Evolutionary conservation across 2,113 vertebrate species (phyloP).

Genomic region (Phasianus colchicus): DNA sequence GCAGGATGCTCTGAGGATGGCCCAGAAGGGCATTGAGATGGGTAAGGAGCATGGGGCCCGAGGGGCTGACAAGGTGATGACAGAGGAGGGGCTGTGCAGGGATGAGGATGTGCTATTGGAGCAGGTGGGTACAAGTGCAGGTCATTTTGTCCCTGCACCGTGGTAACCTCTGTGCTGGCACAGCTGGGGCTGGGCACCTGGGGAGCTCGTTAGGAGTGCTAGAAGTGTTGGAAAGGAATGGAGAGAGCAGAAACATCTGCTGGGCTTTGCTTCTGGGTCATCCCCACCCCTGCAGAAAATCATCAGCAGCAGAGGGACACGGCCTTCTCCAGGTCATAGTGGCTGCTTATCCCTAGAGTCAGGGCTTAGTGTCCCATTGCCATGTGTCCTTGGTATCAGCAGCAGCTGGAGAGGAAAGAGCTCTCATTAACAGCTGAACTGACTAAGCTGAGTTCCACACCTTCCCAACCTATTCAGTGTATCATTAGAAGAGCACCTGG

Average conservation of each 20-base stretch:
- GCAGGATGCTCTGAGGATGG: constrained; percentile 78
- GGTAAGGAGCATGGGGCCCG: constrained; percentile 69
- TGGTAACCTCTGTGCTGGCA: neutral
- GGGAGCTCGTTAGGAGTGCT: neutral
- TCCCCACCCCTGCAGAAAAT: neutral
- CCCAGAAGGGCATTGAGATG: constrained; percentile 74
- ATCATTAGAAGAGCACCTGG: neutral
- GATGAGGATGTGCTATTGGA: neutral
- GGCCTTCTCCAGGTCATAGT: neutral
- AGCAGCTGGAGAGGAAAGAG: neutral
- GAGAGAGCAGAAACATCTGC: neutral
- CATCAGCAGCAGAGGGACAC: neutral
- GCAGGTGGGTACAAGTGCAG: neutral
- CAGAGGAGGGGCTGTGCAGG: fast-evolving
- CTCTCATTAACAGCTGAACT: neutral
- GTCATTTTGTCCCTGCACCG: neutral
- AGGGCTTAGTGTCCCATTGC: neutral
- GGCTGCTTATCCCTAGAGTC: neutral
- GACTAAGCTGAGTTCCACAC: too few species aligned
- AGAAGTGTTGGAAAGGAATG: neutral
- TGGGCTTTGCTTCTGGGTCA: neutral
- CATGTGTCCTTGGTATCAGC: neutral
- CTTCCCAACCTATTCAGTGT: fast-evolving
- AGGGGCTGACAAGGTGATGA: fast-evolving
- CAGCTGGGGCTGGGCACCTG: neutral